Conservation (phyloP, 2,113 vertebrate genomes). For the Eudyptes chrysolophus region DNA sequence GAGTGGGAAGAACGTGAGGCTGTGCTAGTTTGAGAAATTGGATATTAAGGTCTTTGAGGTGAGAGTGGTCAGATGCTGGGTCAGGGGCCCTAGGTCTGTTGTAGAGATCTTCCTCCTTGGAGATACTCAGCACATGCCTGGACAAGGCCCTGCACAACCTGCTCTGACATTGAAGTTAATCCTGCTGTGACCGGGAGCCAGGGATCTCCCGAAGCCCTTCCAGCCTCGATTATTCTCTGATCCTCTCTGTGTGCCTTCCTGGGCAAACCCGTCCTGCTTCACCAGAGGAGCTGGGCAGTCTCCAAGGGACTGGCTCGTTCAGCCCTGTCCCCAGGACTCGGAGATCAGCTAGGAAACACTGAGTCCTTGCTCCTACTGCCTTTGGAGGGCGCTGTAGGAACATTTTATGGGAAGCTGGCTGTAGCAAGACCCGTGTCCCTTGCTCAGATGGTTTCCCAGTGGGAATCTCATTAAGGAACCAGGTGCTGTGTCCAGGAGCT, state of each 20-base stretch:
- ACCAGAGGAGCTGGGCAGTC: not conserved
- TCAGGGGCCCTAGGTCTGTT: not conserved
- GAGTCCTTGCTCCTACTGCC: not conserved
- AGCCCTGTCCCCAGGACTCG: no score
- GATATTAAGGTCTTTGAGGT: not conserved
- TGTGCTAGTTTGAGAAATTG: no score
- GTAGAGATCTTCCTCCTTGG: not conserved
- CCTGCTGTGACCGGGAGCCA: accelerated
- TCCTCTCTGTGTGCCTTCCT: not conserved
- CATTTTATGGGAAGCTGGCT: not conserved
- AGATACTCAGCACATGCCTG: not conserved
- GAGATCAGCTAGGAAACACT: not conserved
- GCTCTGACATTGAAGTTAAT: not conserved
- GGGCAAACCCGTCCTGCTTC: not conserved
- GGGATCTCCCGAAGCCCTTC: not conserved
- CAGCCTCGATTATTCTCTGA: not conserved
- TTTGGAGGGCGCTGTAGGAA: not conserved
- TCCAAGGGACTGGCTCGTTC: not conserved
- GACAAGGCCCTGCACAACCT: not conserved
- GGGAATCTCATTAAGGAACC: not conserved
- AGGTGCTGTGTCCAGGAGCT: not conserved
- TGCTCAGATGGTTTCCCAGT: not conserved
- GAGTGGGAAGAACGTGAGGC: not conserved
- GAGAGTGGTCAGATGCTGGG: not conserved
- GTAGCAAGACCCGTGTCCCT: not conserved